phyloP scores from a whole-genome alignment of 2,797 vertebrate genomes.

The Poeciliopsis gracilis region DNA sequence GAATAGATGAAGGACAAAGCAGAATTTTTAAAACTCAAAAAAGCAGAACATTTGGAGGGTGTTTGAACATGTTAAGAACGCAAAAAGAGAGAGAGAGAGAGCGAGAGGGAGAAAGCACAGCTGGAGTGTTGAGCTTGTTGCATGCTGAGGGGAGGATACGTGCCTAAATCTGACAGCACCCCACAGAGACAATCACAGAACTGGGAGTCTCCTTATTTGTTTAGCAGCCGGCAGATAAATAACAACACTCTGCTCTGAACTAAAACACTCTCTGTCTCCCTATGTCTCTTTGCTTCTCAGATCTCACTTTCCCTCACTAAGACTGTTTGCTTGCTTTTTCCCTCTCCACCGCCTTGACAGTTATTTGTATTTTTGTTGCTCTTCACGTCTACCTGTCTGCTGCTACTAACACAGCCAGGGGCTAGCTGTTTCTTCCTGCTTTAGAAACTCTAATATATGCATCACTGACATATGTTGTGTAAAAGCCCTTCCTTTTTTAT shows the following conservation, averaged over 20 bases:
- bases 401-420: constrained; percentile 75
- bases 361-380: constrained; percentile 78
- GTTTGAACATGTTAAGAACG: constrained; percentile 50
- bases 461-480: constrained; percentile 34
- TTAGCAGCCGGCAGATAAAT: constrained; percentile 75
- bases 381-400: constrained; percentile 72
- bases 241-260: constrained; percentile 73
- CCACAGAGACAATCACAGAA: constrained; percentile 77
- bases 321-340: constrained; percentile 57
- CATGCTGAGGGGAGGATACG: constrained; percentile 61
- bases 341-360: constrained; percentile 68
- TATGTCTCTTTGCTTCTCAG: constrained; percentile 62
- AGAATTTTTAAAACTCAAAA: constrained; percentile 45
- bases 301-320: constrained; percentile 58
- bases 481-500: constrained; percentile 18
- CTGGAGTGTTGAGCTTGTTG: constrained; percentile 59
- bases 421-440: constrained; percentile 65
- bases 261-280: constrained; percentile 69
- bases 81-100: constrained; percentile 20
- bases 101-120: constrained; percentile 42
- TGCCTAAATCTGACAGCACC: constrained; percentile 75
- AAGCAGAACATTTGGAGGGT: constrained; percentile 46
- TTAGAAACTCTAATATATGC: constrained; percentile 61
- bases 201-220: constrained; percentile 74
- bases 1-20: constrained; percentile 47